Base-by-base conservation (phyloP, 2,797 vertebrate genomes). In the Leptoclinus maculatus region DNA sequence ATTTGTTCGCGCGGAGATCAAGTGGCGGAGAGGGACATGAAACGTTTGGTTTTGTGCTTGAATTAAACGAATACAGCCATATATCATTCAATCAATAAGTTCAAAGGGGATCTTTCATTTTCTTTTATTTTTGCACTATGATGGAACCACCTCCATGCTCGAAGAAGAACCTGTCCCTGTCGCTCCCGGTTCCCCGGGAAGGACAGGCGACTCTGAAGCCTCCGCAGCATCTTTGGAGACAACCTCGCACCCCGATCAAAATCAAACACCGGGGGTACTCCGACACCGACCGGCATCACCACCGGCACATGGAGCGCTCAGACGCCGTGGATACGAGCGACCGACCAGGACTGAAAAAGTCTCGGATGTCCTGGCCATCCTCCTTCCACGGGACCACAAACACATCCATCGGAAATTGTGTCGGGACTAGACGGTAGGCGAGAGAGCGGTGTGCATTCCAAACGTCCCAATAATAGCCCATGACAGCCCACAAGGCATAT, bases 181-280 rank as follows among this genome's bases (percentile, higher is more conserved):
- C 97, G 62, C 91, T 98, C 74, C 96, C 97, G 57, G 96, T 97
- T 83, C 96, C 96, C 71, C 95, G 97, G 88, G 97, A 98, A 87
- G 96, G 96, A 39, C 96, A 97, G 88, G 96, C 96, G 80, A 96
- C 97, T 79, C 94, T 97, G 41, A 97, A 96, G 78, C 97, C 97
- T 58, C 98, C 80, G 74, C 97, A 99, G 91, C 98, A 99, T 94
- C 96, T 99, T 21, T 98, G 97, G 98, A 95, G 97, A 74, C 97
- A 98, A 87, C 98, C 98, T 39, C 95, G 97, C 79, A 99, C 97
- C 87, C 97, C 97, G 59, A 98, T 99, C 93, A 96, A 96, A 76
- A 98, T 99, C 92, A 96, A 98, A 83, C 97, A 98, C 88, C 96
- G 98, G 41, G 97, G 97, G 8, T 98, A 97, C 92, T 99, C 97